These are phyloP conservation scores for Drosophila repleta DNA, from an alignment of 1,140 invertebrate genomes.

Conservation along the genomic window DNA sequence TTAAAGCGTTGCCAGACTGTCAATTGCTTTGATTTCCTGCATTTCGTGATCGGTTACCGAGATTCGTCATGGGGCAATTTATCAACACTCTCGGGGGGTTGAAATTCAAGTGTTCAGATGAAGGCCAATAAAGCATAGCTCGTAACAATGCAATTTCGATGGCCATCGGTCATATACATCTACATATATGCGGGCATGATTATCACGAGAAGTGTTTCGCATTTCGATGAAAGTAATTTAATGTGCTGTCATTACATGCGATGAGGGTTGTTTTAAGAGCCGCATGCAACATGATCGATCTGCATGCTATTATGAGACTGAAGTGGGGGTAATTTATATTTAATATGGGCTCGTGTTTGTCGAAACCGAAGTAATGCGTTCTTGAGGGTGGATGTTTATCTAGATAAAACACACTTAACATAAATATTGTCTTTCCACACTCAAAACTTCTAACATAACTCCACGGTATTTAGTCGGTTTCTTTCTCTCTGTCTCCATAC, in stretches of 20 bases:
- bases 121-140: conserved; percentile 49
- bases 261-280: conserved; percentile 54
- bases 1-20: conserved; percentile 53
- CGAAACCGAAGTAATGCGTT: conserved; percentile 10
- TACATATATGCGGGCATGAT: conserved; percentile 63
- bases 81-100: conserved; percentile 40
- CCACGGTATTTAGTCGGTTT: conserved; percentile 17
- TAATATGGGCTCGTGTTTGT: conserved; percentile 51
- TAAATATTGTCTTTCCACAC: conserved; percentile 13
- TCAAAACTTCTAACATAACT: conserved; percentile 19
- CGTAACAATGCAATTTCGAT: conserved; percentile 54
- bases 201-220: conserved; percentile 55
- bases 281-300: conserved; percentile 78
- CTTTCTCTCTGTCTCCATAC: conserved; percentile 6
- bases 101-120: conserved; percentile 40
- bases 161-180: conserved; percentile 58
- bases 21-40: neutral
- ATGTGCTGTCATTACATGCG: conserved; percentile 55
- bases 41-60: conserved; percentile 10
- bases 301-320: conserved; percentile 24
- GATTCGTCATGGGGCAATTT: conserved; percentile 43
- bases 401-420: neutral
- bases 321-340: conserved; percentile 56
- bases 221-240: conserved; percentile 48
- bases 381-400: conserved; percentile 44